Evolutionary conservation across 2,113 vertebrate species (phyloP).

Genomic region (Pungitius pungitius): DNA sequence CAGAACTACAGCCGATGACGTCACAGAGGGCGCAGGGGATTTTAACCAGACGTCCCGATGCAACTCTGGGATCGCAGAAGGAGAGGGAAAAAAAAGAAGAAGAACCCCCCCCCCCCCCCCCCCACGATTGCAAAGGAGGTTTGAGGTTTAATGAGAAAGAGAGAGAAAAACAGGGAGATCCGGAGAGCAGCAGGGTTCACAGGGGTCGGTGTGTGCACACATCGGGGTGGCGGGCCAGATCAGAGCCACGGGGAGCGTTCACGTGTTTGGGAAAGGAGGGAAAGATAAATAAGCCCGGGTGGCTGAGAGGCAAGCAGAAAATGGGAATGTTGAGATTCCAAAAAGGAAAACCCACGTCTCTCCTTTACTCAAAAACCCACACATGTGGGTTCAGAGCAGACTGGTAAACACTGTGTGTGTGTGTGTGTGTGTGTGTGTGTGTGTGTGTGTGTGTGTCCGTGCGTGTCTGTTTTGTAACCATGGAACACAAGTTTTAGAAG

Average conservation of each 20-base stretch:
- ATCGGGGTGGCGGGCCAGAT: constrained; percentile 45
- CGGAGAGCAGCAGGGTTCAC: constrained; percentile 40
- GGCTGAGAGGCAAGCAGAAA: constrained; percentile 54
- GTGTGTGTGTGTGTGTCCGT: constrained; percentile 12
- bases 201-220: constrained; percentile 46
- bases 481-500: constrained; percentile 67
- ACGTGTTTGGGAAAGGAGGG: constrained; percentile 64
- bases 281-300: constrained; percentile 67
- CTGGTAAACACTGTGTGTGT: neutral
- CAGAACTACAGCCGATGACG: constrained; percentile 66
- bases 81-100: constrained; percentile 37
- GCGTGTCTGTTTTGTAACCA: constrained; percentile 58
- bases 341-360: constrained; percentile 45
- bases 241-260: constrained; percentile 51
- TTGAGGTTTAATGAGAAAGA: constrained; percentile 48
- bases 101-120: too few species aligned
- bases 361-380: constrained; percentile 14
- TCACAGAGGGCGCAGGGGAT: constrained; percentile 53
- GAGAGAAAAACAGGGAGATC: constrained; percentile 26
- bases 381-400: neutral
- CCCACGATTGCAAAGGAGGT: constrained; percentile 21
- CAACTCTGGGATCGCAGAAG: constrained; percentile 2
- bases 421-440: constrained; percentile 19
- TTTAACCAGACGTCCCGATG: constrained; percentile 36
- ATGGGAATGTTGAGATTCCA: constrained; percentile 61